phyloP scores from a whole-genome alignment of 1,140 invertebrate genomes.

The Lordiphosa clarofinis region DNA sequence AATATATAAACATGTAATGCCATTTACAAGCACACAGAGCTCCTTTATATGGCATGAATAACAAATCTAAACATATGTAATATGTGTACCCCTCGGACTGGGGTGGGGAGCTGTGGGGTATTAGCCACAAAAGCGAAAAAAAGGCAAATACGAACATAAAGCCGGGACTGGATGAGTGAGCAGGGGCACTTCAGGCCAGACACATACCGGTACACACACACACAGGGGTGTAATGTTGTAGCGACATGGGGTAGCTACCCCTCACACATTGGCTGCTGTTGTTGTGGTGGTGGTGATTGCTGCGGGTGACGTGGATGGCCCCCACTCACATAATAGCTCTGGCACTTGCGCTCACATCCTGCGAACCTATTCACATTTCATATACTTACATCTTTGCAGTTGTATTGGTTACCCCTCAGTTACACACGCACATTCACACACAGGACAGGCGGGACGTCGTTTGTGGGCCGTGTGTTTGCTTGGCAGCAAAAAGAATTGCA shows the following conservation, averaged over 20 bases:
- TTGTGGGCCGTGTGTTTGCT: slow-evolving; percentile 10
- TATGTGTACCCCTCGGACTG: slow-evolving; percentile 45
- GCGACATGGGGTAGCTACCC: slow-evolving; percentile 34
- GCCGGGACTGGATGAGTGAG: slow-evolving; percentile 1
- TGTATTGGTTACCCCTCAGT: slow-evolving; percentile 59
- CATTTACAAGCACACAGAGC: slow-evolving; percentile 30
- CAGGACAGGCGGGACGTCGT: background rate
- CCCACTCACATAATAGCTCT: slow-evolving; percentile 46
- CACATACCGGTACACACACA: slow-evolving; percentile 30
- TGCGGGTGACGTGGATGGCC: slow-evolving; percentile 48
- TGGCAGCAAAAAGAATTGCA: slow-evolving; percentile 63
- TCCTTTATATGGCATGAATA: slow-evolving; percentile 62
- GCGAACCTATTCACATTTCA: slow-evolving; percentile 79
- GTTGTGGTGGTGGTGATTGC: slow-evolving; percentile 13
- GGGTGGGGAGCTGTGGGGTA: slow-evolving; percentile 15
- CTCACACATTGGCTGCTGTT: slow-evolving; percentile 16
- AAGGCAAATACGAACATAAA: slow-evolving; percentile 22
- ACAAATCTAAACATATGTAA: slow-evolving; percentile 76
- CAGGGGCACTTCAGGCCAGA: slow-evolving; percentile 21
- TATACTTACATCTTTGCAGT: slow-evolving; percentile 79
- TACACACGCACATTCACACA: background rate
- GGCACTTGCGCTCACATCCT: slow-evolving; percentile 70
- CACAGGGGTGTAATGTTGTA: slow-evolving; percentile 28
- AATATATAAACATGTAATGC: slow-evolving; percentile 47
- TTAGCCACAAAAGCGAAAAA: slow-evolving; percentile 23